phyloP scores from a whole-genome alignment of 1,140 invertebrate genomes.

The Potamilus streckersoni region DNA sequence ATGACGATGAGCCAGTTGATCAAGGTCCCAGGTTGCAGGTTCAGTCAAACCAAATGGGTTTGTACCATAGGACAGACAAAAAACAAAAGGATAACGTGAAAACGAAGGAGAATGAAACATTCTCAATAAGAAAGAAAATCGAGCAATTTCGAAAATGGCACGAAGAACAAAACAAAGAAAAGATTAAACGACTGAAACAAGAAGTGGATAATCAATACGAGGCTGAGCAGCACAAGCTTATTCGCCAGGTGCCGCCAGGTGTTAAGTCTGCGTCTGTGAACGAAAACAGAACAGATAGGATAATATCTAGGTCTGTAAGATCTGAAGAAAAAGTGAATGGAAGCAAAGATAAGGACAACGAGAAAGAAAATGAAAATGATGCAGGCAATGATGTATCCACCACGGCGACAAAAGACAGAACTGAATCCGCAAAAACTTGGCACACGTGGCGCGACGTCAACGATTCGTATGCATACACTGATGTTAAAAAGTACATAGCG shows the following conservation, averaged over 20 bases:
- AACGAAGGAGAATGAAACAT: conserved; percentile 37
- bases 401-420: conserved; percentile 11
- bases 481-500: conserved; percentile 58
- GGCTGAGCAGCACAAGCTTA: conserved; percentile 28
- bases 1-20: conserved; percentile 33
- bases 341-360: conserved; percentile 17
- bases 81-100: conserved; percentile 19
- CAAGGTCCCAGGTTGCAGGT: conserved; percentile 28
- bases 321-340: conserved; percentile 26
- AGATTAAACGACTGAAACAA: conserved; percentile 41
- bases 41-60: conserved; percentile 48
- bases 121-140: conserved; percentile 54
- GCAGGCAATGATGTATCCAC: no score
- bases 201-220: conserved; percentile 42
- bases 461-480: conserved; percentile 58
- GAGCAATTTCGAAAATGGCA: conserved; percentile 53
- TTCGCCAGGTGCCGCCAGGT: conserved; percentile 22
- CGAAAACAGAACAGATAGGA: not conserved
- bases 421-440: conserved; percentile 50
- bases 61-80: conserved; percentile 37
- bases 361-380: conserved; percentile 10
- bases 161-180: conserved; percentile 47
- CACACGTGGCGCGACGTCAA: conserved; percentile 59
- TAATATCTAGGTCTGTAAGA: conserved; percentile 32
- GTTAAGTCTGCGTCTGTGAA: conserved; percentile 14